Evolutionary conservation across 2,888 invertebrate genomes (phyloP).

Genomic region (Spilarctia lutea): DNA sequence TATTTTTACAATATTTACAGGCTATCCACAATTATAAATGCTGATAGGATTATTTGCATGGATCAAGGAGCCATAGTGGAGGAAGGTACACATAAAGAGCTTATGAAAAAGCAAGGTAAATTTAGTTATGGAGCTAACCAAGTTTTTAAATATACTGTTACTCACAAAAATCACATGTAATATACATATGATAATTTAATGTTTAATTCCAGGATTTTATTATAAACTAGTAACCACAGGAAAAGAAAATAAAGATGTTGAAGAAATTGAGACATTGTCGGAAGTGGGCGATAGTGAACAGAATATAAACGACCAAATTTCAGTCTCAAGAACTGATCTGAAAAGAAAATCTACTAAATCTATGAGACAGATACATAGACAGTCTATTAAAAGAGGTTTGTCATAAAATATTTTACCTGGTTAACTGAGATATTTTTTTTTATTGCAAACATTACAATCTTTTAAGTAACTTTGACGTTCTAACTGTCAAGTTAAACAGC

Average conservation of each 20-base stretch:
- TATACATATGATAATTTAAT: not conserved
- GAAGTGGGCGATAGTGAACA: slow-evolving; percentile 70
- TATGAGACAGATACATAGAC: slow-evolving; percentile 67
- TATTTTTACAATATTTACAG: slow-evolving; percentile 81
- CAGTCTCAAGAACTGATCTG: slow-evolving; percentile 65
- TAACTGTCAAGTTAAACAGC: not conserved
- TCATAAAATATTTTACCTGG: not conserved
- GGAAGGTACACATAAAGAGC: slow-evolving; percentile 91
- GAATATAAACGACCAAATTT: slow-evolving; percentile 54
- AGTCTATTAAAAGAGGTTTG: slow-evolving; percentile 75
- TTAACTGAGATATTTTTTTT: not conserved
- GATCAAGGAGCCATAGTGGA: slow-evolving; percentile 91
- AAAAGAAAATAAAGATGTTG: slow-evolving; percentile 75
- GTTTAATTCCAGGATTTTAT: slow-evolving; percentile 66
- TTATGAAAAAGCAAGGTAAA: slow-evolving; percentile 88
- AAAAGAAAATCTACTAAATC: slow-evolving; percentile 76
- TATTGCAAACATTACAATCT: not conserved
- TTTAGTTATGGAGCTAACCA: not conserved
- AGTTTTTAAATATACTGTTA: not conserved
- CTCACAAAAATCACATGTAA: not conserved
- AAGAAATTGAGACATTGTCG: slow-evolving; percentile 70
- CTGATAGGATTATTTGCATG: slow-evolving; percentile 90
- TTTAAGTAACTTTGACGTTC: not conserved
- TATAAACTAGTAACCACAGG: slow-evolving; percentile 89
- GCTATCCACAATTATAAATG: slow-evolving; percentile 90